Conservation (phyloP, 2,888 invertebrate species). For the Spodoptera exigua region DNA sequence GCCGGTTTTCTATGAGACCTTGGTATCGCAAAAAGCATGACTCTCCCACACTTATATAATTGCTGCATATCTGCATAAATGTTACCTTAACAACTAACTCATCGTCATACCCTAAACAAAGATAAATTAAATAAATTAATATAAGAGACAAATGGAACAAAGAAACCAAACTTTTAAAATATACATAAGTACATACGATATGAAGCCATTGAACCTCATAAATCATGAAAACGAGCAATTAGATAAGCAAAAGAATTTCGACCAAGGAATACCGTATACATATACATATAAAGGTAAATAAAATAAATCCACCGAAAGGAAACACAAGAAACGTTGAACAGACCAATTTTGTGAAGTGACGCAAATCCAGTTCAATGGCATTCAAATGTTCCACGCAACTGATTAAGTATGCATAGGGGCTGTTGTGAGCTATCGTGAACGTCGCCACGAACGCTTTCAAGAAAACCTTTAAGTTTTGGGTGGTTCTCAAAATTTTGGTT, state of each 20-base stretch:
- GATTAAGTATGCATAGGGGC: slow-evolving; percentile 62
- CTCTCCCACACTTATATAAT: no score
- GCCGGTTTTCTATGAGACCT: no score
- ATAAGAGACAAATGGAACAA: no score
- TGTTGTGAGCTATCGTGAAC: slow-evolving; percentile 34
- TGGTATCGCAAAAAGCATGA: no score
- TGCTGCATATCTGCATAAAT: no score
- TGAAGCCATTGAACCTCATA: neutral
- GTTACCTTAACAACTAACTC: no score
- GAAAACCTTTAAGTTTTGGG: slow-evolving; percentile 19
- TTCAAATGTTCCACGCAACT: slow-evolving; percentile 69
- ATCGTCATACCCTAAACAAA: no score
- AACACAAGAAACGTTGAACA: slow-evolving; percentile 27
- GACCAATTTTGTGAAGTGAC: slow-evolving; percentile 42
- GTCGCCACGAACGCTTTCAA: slow-evolving; percentile 36
- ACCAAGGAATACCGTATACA: slow-evolving; percentile 6
- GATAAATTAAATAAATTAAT: no score
- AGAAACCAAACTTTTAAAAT: no score
- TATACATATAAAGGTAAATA: neutral
- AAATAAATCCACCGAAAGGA: slow-evolving; percentile 30
- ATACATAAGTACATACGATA: no score
- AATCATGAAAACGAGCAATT: slow-evolving; percentile 6
- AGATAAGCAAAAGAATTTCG: slow-evolving; percentile 6
- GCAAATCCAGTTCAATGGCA: slow-evolving; percentile 70
- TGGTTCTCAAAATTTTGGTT: slow-evolving; percentile 25